Conservation (phyloP, 2,113 vertebrate genomes). For the Upupa epops region DNA sequence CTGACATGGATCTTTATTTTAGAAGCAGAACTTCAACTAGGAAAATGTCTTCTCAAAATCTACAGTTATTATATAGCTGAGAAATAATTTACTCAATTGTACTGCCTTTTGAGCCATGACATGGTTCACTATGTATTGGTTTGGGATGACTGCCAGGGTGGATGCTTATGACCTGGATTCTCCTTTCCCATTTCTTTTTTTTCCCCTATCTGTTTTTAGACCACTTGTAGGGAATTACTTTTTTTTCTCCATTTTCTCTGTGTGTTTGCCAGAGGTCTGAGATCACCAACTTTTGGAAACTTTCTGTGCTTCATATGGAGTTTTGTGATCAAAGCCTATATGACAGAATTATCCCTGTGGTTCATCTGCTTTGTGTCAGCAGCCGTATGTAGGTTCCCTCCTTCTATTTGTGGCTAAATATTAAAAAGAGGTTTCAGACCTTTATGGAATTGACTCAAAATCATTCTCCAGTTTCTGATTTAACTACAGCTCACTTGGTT, state of each 20-base stretch:
- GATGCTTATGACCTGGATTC: background rate
- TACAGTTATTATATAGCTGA: background rate
- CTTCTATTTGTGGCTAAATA: conserved; percentile 53
- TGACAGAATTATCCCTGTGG: background rate
- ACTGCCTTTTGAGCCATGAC: background rate
- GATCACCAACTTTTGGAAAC: conserved; percentile 29
- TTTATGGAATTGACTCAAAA: conserved; percentile 36
- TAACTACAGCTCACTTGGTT: conserved; percentile 36
- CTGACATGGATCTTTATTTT: background rate
- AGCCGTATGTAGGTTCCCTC: conserved; percentile 8
- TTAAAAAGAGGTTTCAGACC: conserved; percentile 53
- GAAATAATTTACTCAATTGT: background rate
- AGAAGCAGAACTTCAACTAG: background rate
- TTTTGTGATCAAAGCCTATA: conserved; percentile 16
- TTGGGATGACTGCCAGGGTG: background rate
- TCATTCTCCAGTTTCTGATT: conserved; percentile 45
- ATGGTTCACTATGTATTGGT: background rate
- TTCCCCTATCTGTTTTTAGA: background rate
- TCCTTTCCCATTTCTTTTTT: background rate
- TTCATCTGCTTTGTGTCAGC: conserved; percentile 47
- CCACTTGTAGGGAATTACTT: background rate
- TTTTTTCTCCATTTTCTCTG: background rate
- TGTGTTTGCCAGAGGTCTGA: background rate
- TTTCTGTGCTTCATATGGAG: conserved; percentile 7
- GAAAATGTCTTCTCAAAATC: background rate